Evolutionary conservation across 2,888 invertebrate species (phyloP), one percentile per base, ranked within the genome.

Genomic region (Pharmacophagus antenor): DNA sequence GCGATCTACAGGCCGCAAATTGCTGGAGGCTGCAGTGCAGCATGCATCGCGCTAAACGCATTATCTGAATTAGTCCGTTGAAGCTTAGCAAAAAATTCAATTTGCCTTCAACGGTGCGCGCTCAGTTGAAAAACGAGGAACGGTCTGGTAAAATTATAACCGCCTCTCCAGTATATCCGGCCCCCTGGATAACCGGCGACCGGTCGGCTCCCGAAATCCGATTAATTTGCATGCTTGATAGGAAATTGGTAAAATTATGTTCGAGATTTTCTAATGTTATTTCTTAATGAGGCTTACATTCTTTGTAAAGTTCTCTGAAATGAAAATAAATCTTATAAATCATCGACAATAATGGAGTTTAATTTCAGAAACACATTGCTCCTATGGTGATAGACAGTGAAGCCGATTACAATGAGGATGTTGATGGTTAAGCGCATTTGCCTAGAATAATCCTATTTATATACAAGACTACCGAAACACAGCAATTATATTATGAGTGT

Each of bases 11-110:
- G 3, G 22, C 31, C 18, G 47, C 22, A 61, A 61, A 51, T 56
- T 61, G 55, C 37, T 31, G 23, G 17, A 50, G 27, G 15, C 23
- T 44, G 42, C 56, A 58, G 63, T 56, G 68, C 70, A 74, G 75
- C 83, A 81, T 84, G 85, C 83, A 84, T 80, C 76, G 72, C 71
- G 73, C 82, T 87, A 87, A 88, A 77, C 77, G 85, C 85, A 88
- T 88, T 90, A 88, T 79, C 75, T 83, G 82, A 86, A 88, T 88
- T 88, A 89, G 82, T 83, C 80, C 83, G 79, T 70, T 84, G 85
- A 84, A 76, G 88, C 87, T 77, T 81, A 75, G 80, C 74, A 80
- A 87, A 88, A 88, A 88, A 89, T 87, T 87, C 85, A 90, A 89
- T 90, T 89, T 89, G 76, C 85, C 74, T 76, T 72, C 80, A 75